Conservation (phyloP, 1,140 invertebrate species). For the Drosophila chauvacae region DNA sequence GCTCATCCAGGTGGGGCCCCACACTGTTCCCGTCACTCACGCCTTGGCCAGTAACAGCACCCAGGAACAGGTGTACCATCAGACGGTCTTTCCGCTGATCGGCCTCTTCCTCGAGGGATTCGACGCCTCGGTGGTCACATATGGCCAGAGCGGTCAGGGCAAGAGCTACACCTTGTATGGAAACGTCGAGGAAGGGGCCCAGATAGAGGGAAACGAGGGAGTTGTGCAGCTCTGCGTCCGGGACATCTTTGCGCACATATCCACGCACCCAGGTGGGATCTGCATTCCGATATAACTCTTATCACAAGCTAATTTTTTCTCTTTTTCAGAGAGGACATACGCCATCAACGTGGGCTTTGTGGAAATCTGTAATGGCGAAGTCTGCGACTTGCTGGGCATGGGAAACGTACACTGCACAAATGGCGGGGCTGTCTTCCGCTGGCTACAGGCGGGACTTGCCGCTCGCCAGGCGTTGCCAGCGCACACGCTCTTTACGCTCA, state of each 20-base stretch:
- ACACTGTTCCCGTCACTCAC: conserved; percentile 82
- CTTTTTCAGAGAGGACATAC: conserved; percentile 85
- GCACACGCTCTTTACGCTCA: conserved; percentile 89
- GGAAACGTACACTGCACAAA: conserved; percentile 86
- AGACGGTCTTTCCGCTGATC: conserved; percentile 85
- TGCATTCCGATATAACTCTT: neutral
- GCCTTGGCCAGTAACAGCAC: conserved; percentile 84
- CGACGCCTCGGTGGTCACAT: conserved; percentile 90
- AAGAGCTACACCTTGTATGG: conserved; percentile 93
- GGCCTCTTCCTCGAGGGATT: conserved; percentile 89
- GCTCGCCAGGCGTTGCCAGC: conserved; percentile 44
- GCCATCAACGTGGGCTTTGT: conserved; percentile 88
- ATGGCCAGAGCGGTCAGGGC: conserved; percentile 91
- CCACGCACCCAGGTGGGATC: conserved; percentile 84
- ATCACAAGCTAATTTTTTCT: neutral
- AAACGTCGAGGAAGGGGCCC: conserved; percentile 88
- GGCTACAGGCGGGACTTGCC: conserved; percentile 85
- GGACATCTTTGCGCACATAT: conserved; percentile 89
- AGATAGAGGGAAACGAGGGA: conserved; percentile 90
- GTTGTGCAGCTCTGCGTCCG: conserved; percentile 90
- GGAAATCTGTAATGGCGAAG: conserved; percentile 86
- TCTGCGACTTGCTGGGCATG: conserved; percentile 86
- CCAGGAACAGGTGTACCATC: conserved; percentile 85
- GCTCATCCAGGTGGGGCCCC: conserved; percentile 76
- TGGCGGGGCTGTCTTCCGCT: conserved; percentile 86